phyloP scores from a whole-genome alignment of 2,113 vertebrate species.

The Melanerpes aurifrons region DNA sequence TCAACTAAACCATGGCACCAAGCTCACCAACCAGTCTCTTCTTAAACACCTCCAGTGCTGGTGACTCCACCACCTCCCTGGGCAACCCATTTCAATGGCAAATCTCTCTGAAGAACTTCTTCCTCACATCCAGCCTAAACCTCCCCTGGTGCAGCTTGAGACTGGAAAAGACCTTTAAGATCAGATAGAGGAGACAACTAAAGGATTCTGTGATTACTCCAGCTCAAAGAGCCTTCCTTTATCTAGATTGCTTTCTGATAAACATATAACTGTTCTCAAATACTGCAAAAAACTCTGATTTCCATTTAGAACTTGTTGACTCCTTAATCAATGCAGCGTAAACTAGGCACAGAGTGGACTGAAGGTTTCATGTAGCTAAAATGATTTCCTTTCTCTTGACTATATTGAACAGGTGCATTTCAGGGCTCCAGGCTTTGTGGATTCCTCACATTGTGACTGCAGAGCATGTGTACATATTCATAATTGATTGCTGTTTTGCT shows the following conservation, averaged over 20 bases:
- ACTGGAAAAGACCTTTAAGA: too few species aligned
- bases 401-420: background rate
- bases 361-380: slow-evolving; percentile 14
- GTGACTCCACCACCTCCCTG: too few species aligned
- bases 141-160: too few species aligned
- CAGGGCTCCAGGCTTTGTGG: background rate
- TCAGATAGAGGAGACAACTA: too few species aligned
- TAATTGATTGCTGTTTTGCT: background rate
- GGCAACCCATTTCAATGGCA: too few species aligned
- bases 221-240: background rate
- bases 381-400: background rate
- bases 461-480: background rate
- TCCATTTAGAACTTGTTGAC: slow-evolving; percentile 14
- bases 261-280: background rate
- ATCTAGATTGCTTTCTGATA: background rate
- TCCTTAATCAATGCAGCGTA: slow-evolving; percentile 1
- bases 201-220: background rate
- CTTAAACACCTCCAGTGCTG: too few species aligned
- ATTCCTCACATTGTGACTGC: background rate
- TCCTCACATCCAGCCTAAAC: too few species aligned
- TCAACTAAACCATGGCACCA: too few species aligned
- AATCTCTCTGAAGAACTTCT: too few species aligned
- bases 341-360: background rate
- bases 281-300: background rate
- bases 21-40: too few species aligned